Evolutionary conservation across 2,888 invertebrate genomes (phyloP), one percentile per base, ranked within the genome.

Genomic region (Venustoraphidia nigricollis): DNA sequence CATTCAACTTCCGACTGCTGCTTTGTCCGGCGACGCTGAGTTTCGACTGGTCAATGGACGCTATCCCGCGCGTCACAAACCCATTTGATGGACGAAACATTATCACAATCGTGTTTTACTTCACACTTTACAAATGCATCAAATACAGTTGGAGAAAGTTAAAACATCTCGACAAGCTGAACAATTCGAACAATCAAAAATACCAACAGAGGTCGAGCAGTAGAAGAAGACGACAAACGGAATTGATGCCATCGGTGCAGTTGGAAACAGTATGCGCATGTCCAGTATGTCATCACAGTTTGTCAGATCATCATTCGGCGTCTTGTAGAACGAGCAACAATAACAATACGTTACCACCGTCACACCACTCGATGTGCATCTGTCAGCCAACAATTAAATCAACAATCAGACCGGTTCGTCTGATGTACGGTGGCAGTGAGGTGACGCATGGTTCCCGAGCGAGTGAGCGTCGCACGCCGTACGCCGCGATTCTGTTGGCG

Each of bases 1-100:
- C 86, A 41, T 84, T 91, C 63, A 95, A 96, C 69, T 82, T 92
- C 60, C 79, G 81, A 66, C 77, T 96, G 60, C 72, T 96, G 51
- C 65, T 95, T 39, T 90, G 82, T 65, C 96, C 96, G 8, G 77
- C 79, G 57, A 81, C 83, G 56, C 73, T 97, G 48, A 94, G 94
- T 66, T 97, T 95, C 70, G 96, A 97, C 69, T 97, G 96, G 97
- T 94, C 95, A 34, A 96, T 97, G 96, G 93, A 94, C 58, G 85
- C 96, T 2, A 81, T 97, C 59, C 92, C 94, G 9, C 76, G 89
- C 52, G 79, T 97, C 56, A 81, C 81, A 44, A 76, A 80, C 34
- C 57, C 89, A 13, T 71, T 78, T 58, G 96, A 97, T 66, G 70
- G 75, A 6, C 76, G 96, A 54, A 92, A 92, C 66, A 63, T 88